Evolutionary conservation across 2,888 invertebrate species (phyloP).

Genomic region (Drosophila villosipedis): DNA sequence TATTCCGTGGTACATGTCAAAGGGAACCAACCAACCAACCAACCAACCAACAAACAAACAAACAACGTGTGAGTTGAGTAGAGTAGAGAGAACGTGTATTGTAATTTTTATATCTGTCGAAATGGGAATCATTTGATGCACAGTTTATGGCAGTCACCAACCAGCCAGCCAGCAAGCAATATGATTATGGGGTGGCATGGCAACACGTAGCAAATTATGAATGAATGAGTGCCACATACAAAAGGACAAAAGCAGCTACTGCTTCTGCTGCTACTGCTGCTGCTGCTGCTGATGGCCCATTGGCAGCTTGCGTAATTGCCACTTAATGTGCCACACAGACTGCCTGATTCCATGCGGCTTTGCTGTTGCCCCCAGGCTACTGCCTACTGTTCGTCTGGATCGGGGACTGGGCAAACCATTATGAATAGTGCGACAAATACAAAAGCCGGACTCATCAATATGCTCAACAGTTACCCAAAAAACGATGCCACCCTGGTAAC

Average conservation of each 20-base stretch:
- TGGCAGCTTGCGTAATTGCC: conserved; percentile 70
- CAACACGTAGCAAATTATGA: conserved; percentile 80
- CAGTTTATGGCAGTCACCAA: conserved; percentile 61
- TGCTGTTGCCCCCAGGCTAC: conserved; percentile 1
- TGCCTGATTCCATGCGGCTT: conserved; percentile 8
- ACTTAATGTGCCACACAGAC: conserved; percentile 36
- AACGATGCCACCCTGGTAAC: neutral
- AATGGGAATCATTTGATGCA: conserved; percentile 70
- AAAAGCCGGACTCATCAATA: conserved; percentile 44
- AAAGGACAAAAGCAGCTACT: conserved; percentile 21
- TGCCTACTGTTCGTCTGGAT: neutral
- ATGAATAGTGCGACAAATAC: conserved; percentile 42
- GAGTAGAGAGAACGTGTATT: conserved; percentile 48
- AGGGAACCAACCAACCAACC: neutral
- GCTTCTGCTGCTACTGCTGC: neutral
- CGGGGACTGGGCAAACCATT: neutral
- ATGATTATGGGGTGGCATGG: conserved; percentile 62
- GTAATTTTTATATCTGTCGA: conserved; percentile 62
- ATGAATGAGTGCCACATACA: conserved; percentile 50
- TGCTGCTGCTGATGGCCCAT: conserved; percentile 38
- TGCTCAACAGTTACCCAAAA: conserved; percentile 43
- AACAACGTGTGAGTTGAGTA: conserved; percentile 6
- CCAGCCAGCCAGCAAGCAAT: conserved; percentile 31
- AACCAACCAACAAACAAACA: neutral
- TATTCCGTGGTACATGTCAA: conserved; percentile 1